These are phyloP conservation scores for Caenorhabditis inopinata DNA, from an alignment of 1,140 invertebrate genomes.

Conservation along the genomic window DNA sequence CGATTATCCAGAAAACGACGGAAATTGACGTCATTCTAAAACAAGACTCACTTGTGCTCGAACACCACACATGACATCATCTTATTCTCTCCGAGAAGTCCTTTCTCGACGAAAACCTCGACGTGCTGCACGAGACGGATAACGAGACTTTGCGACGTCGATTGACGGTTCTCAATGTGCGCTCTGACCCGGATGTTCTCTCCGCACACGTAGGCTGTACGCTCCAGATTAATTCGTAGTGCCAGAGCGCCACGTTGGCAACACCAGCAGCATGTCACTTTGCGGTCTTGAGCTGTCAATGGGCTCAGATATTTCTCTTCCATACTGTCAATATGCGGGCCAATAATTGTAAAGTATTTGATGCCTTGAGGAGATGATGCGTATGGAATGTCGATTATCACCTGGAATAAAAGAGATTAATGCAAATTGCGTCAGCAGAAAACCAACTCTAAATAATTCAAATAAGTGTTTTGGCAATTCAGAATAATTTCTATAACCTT, in stretches of 20 bases:
- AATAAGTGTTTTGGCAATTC: no score
- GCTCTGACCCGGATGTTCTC: slow-evolving; percentile 77
- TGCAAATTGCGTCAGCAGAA: no score
- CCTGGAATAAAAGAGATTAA: slow-evolving; percentile 73
- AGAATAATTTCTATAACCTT: no score
- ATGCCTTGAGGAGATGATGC: slow-evolving; percentile 81
- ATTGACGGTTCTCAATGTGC: slow-evolving; percentile 76
- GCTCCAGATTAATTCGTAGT: slow-evolving; percentile 75
- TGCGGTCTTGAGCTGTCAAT: slow-evolving; percentile 74
- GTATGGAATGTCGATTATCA: slow-evolving; percentile 80
- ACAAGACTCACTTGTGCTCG: slow-evolving; percentile 70
- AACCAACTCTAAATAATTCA: no score
- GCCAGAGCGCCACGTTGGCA: slow-evolving; percentile 76
- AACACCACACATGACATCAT: slow-evolving; percentile 75
- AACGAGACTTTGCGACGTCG: slow-evolving; percentile 75
- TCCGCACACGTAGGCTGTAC: slow-evolving; percentile 79
- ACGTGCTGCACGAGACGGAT: slow-evolving; percentile 78
- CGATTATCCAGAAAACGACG: no score
- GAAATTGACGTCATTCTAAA: background rate
- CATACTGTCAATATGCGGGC: slow-evolving; percentile 83
- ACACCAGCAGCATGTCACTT: slow-evolving; percentile 77
- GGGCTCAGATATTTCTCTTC: slow-evolving; percentile 81
- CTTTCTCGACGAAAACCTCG: slow-evolving; percentile 79
- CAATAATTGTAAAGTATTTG: slow-evolving; percentile 82
- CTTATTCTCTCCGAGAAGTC: slow-evolving; percentile 77